phyloP scores from a whole-genome alignment of 2,797 vertebrate genomes.

The Hoplostethus mediterraneus region DNA sequence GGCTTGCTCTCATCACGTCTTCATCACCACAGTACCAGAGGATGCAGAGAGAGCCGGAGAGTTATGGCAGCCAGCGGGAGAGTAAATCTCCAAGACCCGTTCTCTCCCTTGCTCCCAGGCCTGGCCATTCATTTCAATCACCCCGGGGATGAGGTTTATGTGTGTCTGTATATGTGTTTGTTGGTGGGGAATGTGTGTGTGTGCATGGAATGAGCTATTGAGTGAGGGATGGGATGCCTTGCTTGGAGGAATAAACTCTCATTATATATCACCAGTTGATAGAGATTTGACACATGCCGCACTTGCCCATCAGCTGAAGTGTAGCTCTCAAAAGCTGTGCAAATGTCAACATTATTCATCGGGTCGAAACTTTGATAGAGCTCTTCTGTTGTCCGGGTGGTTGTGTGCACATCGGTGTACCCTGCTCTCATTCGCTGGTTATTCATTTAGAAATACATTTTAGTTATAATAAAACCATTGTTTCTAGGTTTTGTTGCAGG shows the following conservation, averaged over 20 bases:
- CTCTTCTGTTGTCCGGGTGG: background rate
- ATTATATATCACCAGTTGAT: slow-evolving; percentile 36
- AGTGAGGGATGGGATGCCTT: slow-evolving; percentile 37
- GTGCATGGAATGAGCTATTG: background rate
- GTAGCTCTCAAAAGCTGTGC: slow-evolving; percentile 1
- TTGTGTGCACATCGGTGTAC: background rate
- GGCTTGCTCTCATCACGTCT: slow-evolving; percentile 67
- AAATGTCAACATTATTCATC: background rate
- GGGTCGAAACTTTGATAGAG: no score
- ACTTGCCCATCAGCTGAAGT: slow-evolving; percentile 13
- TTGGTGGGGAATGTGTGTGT: slow-evolving; percentile 20
- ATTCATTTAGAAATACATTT: background rate
- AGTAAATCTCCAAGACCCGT: slow-evolving; percentile 67
- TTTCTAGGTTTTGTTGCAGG: no score
- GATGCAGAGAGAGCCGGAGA: slow-evolving; percentile 52
- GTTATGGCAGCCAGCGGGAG: slow-evolving; percentile 56
- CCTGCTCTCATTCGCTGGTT: background rate
- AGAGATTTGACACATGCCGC: slow-evolving; percentile 20
- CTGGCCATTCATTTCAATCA: slow-evolving; percentile 70
- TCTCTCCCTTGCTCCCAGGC: slow-evolving; percentile 40
- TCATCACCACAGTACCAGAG: slow-evolving; percentile 64
- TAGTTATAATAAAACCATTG: no score
- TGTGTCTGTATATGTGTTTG: slow-evolving; percentile 49
- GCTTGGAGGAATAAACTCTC: slow-evolving; percentile 31
- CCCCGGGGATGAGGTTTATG: slow-evolving; percentile 41